Conservation (phyloP, 1,140 invertebrate genomes). For the Eufriesea mexicana region DNA sequence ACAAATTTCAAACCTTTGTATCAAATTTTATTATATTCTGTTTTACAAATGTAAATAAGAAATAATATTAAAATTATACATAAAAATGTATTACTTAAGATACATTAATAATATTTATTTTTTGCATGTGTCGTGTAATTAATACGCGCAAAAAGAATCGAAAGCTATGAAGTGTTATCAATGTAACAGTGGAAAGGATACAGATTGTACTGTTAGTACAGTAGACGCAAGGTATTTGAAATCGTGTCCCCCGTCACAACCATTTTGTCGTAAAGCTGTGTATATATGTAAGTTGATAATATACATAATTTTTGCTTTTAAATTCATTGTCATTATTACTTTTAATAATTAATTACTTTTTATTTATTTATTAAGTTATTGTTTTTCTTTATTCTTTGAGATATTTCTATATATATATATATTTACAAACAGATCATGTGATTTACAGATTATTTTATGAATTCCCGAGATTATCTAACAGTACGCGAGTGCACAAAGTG, state of each 20-base stretch:
- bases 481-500: conserved; percentile 66
- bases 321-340: too few relatives aligned
- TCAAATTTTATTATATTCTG: conserved; percentile 4
- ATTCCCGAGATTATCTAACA: conserved; percentile 49
- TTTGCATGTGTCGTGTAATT: not conserved
- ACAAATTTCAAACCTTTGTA: not conserved
- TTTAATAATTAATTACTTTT: not conserved
- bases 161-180: conserved; percentile 66
- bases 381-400: not conserved
- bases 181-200: conserved; percentile 64
- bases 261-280: conserved; percentile 64
- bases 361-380: conserved; percentile 6
- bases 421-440: too few relatives aligned
- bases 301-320: too few relatives aligned
- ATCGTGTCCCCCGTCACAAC: conserved; percentile 45
- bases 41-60: not conserved
- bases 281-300: conserved; percentile 60
- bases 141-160: conserved; percentile 33
- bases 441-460: conserved; percentile 68
- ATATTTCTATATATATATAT: not conserved
- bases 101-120: not conserved
- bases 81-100: not conserved
- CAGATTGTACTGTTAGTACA: conserved; percentile 50
- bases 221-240: conserved; percentile 61
- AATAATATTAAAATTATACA: not conserved